Evolutionary conservation across 2,888 invertebrate species (phyloP).

Genomic region (Nomada hirtipes): DNA sequence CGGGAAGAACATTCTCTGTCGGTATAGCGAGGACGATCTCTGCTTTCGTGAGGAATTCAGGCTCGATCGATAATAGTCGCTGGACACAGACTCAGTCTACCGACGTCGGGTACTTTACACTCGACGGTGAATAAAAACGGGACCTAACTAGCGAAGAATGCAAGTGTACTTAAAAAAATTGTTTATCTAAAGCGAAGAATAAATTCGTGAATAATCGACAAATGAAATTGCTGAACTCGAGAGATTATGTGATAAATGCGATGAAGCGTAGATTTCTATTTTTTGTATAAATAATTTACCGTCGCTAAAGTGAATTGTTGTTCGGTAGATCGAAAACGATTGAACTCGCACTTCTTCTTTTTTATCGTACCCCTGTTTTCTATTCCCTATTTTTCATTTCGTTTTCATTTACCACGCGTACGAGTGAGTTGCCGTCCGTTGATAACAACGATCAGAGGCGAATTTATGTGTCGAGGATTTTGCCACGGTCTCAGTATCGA

Average conservation of each 20-base stretch:
- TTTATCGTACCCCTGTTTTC: conserved; percentile 10
- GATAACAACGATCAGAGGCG: conserved; percentile 42
- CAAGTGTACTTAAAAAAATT: conserved; percentile 7
- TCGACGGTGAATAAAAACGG: conserved; percentile 22
- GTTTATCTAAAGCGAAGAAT: background rate
- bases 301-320: conserved; percentile 24
- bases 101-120: background rate
- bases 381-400: background rate
- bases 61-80: conserved; percentile 23
- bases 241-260: conserved; percentile 42
- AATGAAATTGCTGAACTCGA: background rate
- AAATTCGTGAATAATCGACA: background rate
- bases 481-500: conserved; percentile 65
- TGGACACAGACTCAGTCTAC: conserved; percentile 8
- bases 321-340: conserved; percentile 22
- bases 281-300: conserved; percentile 7
- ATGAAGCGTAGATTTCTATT: conserved; percentile 20
- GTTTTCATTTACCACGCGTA: conserved; percentile 33
- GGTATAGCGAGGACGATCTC: conserved; percentile 40
- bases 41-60: conserved; percentile 13
- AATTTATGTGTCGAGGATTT: conserved; percentile 57
- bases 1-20: conserved; percentile 29
- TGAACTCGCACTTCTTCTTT: conserved; percentile 22
- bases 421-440: conserved; percentile 54
- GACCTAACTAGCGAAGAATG: background rate